These are phyloP conservation scores for Chironomus tepperi DNA, from an alignment of 1,140 invertebrate genomes.

Conservation along the genomic window DNA sequence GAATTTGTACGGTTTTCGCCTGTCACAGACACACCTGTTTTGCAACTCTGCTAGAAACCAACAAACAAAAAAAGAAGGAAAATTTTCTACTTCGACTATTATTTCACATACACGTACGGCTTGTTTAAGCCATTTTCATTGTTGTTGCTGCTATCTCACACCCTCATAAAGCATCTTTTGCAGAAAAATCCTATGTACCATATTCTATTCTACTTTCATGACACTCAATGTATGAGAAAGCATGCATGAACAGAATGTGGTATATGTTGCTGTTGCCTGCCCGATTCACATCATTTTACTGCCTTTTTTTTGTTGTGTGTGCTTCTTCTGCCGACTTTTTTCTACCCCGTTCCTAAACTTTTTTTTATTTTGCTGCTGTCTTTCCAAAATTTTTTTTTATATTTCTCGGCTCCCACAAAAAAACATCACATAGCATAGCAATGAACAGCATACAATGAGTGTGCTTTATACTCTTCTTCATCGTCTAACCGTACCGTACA, in stretches of 20 bases:
- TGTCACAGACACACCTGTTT: too few species aligned
- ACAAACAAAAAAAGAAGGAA: neutral
- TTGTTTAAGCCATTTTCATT: constrained; percentile 14
- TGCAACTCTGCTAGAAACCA: too few species aligned
- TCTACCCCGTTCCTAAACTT: neutral
- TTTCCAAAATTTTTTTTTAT: neutral
- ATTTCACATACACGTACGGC: constrained; percentile 20
- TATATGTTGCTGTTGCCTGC: neutral
- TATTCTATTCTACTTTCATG: constrained; percentile 4
- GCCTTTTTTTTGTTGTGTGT: neutral
- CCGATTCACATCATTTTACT: neutral
- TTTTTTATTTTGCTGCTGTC: neutral
- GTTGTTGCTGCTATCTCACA: neutral
- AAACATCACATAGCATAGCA: constrained; percentile 19
- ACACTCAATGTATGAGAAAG: neutral
- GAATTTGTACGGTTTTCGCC: too few species aligned
- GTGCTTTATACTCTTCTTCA: constrained; percentile 1
- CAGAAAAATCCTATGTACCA: neutral
- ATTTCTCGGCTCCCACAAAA: neutral
- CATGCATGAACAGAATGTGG: neutral
- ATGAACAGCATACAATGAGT: neutral
- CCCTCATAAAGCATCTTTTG: neutral
- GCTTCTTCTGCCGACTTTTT: neutral
- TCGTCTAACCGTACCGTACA: too few species aligned
- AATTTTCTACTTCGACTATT: constrained; percentile 14